These are phyloP conservation scores for Agonopterix heracliana DNA, from an alignment of 2,888 invertebrate genomes.

Conservation along the genomic window DNA sequence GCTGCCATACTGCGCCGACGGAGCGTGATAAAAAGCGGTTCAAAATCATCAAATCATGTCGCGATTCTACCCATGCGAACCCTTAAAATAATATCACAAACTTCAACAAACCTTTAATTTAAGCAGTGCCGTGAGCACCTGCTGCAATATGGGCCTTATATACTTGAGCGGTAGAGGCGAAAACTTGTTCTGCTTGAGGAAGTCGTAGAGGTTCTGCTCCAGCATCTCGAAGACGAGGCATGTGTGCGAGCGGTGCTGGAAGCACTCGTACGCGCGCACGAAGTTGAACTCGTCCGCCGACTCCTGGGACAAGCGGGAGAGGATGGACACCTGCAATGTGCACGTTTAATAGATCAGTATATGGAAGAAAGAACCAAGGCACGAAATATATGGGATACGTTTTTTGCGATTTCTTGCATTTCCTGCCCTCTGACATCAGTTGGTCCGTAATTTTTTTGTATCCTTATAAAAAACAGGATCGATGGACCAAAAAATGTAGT, in stretches of 20 bases:
- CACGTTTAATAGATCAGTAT: not conserved
- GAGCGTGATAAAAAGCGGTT: no score
- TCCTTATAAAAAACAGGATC: no score
- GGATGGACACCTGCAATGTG: slow-evolving; percentile 83
- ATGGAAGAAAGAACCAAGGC: not conserved
- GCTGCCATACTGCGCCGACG: no score
- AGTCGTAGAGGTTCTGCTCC: slow-evolving; percentile 99
- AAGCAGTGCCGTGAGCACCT: slow-evolving; percentile 91
- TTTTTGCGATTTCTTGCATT: not conserved
- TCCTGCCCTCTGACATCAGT: no score
- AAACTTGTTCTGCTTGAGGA: slow-evolving; percentile 99
- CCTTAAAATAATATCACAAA: no score
- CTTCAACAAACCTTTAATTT: slow-evolving; percentile 84
- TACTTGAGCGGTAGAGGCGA: slow-evolving; percentile 98
- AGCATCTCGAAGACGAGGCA: slow-evolving; percentile 99
- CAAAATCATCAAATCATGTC: no score
- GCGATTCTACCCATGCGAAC: no score
- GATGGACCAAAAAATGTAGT: no score
- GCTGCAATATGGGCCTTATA: slow-evolving; percentile 98
- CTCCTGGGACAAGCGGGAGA: slow-evolving; percentile 95
- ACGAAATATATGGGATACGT: not conserved
- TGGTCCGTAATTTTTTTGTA: no score
- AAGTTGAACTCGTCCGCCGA: slow-evolving; percentile 99
- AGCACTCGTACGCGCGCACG: slow-evolving; percentile 99
- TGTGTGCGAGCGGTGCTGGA: slow-evolving; percentile 99